These are phyloP conservation scores for Microplitis demolitor DNA, from an alignment of 1,140 invertebrate genomes.

Conservation along the genomic window DNA sequence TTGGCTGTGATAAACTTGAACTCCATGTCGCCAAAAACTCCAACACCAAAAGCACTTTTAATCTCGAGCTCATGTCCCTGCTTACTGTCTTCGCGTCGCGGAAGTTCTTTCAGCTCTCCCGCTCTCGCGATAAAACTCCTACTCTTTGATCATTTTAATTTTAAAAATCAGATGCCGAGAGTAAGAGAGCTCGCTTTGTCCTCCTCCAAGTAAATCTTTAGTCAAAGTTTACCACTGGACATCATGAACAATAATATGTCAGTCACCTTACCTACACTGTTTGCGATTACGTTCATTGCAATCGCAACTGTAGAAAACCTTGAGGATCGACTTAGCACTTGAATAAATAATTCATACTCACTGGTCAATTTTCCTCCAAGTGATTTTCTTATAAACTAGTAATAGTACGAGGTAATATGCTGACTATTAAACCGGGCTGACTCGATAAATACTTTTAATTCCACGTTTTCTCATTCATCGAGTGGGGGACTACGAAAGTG, in stretches of 20 bases:
- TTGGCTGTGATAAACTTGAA: constrained; percentile 35
- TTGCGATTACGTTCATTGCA: background rate
- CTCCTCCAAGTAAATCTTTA: background rate
- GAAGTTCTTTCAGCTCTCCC: background rate
- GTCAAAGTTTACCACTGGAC: background rate
- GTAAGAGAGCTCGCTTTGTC: background rate
- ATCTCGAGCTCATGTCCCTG: constrained; percentile 23
- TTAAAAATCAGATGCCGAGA: background rate
- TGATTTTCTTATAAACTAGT: background rate
- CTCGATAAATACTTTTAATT: background rate
- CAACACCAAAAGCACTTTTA: constrained; percentile 20
- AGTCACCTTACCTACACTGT: background rate
- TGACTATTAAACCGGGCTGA: background rate
- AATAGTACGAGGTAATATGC: background rate
- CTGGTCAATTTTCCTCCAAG: background rate
- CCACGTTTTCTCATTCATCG: constrained; percentile 8
- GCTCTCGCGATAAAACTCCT: constrained; percentile 3
- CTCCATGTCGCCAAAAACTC: constrained; percentile 27
- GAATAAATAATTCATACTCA: background rate
- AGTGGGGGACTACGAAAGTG: constrained; percentile 19
- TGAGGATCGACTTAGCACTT: background rate
- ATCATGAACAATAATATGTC: background rate
- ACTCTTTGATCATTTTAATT: background rate
- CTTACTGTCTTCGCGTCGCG: background rate
- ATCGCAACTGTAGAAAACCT: background rate